Conservation (phyloP, 2,888 invertebrate genomes). For the Eurytoma adleriae region DNA sequence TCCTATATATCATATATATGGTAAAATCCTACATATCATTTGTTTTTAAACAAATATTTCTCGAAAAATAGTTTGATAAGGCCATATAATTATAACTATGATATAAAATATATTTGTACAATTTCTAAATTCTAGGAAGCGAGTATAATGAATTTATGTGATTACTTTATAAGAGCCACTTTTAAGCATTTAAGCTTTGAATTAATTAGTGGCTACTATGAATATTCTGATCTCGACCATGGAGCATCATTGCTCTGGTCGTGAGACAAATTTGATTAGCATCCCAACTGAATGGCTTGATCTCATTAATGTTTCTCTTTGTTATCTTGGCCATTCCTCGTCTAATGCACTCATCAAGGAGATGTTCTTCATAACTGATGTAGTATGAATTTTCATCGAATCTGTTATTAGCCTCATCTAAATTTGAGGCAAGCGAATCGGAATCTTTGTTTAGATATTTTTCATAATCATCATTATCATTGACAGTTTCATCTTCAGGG, state of each 20-base stretch:
- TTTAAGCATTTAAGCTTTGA: no score
- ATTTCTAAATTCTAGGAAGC: no score
- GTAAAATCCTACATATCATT: no score
- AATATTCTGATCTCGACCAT: constrained; percentile 18
- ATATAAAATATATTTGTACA: background rate
- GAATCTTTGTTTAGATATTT: constrained; percentile 14
- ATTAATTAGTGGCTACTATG: constrained; percentile 3
- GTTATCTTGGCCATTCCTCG: constrained; percentile 55
- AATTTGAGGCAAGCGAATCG: constrained; percentile 5
- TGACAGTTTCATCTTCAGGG: background rate
- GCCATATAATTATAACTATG: no score
- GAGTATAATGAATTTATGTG: no score
- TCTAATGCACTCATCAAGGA: constrained; percentile 55
- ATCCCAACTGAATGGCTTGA: constrained; percentile 56
- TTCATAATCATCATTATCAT: background rate
- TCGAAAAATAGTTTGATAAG: background rate
- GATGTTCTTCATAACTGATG: constrained; percentile 51
- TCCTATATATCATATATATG: no score
- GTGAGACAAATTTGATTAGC: constrained; percentile 53
- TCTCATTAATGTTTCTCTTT: constrained; percentile 47
- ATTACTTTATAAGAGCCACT: no score
- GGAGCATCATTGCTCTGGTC: constrained; percentile 53
- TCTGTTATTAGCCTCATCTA: constrained; percentile 4
- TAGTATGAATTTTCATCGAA: constrained; percentile 33
- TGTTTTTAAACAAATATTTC: no score